Percentiles rank a stretch among this genome's conserved stretches.
phyloP scores from a whole-genome alignment of 2,888 invertebrate species.

The Lepidochitona cinerea region DNA sequence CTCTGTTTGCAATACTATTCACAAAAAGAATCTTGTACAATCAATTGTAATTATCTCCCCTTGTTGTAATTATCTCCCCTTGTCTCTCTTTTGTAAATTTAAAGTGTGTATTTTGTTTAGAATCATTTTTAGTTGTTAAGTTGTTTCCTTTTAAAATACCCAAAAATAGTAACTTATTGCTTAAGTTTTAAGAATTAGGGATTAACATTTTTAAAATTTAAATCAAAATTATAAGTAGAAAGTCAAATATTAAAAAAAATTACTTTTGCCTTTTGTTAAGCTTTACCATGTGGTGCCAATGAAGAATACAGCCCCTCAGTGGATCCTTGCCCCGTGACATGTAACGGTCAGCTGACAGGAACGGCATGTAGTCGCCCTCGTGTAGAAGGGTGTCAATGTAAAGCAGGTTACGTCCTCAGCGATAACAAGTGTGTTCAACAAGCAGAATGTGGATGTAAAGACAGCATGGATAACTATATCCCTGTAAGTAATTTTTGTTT shows the following conservation, averaged over 20 bases:
- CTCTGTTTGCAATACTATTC: too few relatives aligned
- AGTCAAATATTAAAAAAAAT: too few relatives aligned
- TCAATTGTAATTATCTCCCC: too few relatives aligned
- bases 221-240: too few relatives aligned
- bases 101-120: too few relatives aligned
- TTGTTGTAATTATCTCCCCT: not conserved
- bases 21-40: too few relatives aligned
- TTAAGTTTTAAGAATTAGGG: too few relatives aligned
- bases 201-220: too few relatives aligned
- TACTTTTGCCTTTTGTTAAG: not conserved
- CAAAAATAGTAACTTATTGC: too few relatives aligned
- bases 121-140: too few relatives aligned
- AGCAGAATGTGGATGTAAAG: conserved; percentile 50
- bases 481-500: conserved; percentile 37
- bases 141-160: too few relatives aligned
- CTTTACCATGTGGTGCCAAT: conserved; percentile 11
- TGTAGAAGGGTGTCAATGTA: conserved; percentile 60
- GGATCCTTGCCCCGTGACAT: conserved; percentile 21
- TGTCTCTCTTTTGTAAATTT: too few relatives aligned
- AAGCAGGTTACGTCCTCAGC: conserved; percentile 49
- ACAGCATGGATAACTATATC: conserved; percentile 30
- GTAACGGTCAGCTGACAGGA: conserved; percentile 15
- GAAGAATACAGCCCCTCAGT: conserved; percentile 17
- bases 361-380: conserved; percentile 24
- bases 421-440: conserved; percentile 34